Evolutionary conservation across 2,888 invertebrate genomes (phyloP).

Genomic region (Phlogophora meticulosa): DNA sequence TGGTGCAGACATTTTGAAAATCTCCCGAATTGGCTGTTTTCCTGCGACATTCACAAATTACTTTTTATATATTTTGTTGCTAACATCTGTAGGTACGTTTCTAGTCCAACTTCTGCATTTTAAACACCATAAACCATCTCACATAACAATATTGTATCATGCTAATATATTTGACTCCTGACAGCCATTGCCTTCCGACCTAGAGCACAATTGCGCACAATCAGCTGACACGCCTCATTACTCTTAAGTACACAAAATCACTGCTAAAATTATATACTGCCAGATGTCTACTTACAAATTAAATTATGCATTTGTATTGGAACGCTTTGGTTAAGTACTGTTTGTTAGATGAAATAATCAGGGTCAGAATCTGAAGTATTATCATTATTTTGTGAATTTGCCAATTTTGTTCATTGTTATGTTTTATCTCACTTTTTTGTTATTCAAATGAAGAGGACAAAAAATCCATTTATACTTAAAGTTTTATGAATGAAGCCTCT

Average conservation of each 20-base stretch:
- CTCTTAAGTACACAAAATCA: conserved; percentile 43
- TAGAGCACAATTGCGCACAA: conserved; percentile 18
- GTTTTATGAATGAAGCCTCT: too few species aligned
- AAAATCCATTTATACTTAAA: too few species aligned
- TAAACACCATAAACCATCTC: background rate
- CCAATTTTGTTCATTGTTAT: too few species aligned
- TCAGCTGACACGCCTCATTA: conserved; percentile 19
- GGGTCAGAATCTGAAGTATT: too few species aligned
- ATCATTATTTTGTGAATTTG: too few species aligned
- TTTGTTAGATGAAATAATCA: background rate
- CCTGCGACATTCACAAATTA: background rate
- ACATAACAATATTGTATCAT: conserved; percentile 44
- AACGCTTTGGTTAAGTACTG: conserved; percentile 24
- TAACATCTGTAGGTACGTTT: background rate
- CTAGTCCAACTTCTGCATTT: too few species aligned
- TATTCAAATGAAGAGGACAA: too few species aligned
- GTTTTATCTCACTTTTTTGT: too few species aligned
- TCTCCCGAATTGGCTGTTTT: background rate
- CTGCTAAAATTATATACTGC: conserved; percentile 27
- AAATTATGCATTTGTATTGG: conserved; percentile 33
- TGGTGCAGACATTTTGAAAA: background rate
- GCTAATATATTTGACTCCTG: conserved; percentile 49
- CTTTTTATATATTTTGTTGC: background rate
- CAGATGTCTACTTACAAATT: conserved; percentile 35
- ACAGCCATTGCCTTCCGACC: conserved; percentile 37